A percentile compares a stretch with the other conserved stretches of the same genome.
Conservation (phyloP, 2,888 invertebrate genomes). For the Scaptomyza caliginosa region DNA sequence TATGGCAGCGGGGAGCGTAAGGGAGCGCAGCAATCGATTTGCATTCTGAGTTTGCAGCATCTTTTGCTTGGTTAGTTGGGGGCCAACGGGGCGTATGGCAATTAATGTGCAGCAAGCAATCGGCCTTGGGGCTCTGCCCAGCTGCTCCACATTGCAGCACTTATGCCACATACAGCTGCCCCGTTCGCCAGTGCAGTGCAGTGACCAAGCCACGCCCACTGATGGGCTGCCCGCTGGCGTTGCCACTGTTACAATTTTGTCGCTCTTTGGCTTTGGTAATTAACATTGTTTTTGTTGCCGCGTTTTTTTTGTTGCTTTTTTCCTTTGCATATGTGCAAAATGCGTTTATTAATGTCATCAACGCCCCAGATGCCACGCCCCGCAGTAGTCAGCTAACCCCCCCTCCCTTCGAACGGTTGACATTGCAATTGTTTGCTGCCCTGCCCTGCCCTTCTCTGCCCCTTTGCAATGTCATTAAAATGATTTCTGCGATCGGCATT, state of each 20-base stretch:
- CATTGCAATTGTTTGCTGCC: conserved; percentile 70
- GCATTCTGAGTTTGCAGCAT: conserved; percentile 20
- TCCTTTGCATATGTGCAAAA: conserved; percentile 63
- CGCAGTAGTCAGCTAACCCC: no score
- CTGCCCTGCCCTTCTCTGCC: no score
- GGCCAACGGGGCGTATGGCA: conserved; percentile 28
- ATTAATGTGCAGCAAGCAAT: conserved; percentile 63
- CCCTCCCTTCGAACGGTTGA: conserved; percentile 51
- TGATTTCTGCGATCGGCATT: conserved; percentile 59
- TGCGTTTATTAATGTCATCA: conserved; percentile 75
- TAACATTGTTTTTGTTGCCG: conserved; percentile 54
- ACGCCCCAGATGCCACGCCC: conserved; percentile 53
- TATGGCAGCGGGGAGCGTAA: background rate
- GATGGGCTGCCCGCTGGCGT: conserved; percentile 45
- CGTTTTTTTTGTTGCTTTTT: background rate
- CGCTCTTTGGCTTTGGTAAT: conserved; percentile 59
- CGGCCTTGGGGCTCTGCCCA: conserved; percentile 71
- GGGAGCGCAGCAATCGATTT: conserved; percentile 1
- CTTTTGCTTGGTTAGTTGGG: background rate
- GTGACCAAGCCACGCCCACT: conserved; percentile 30
- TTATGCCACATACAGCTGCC: conserved; percentile 11
- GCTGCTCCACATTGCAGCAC: conserved; percentile 54
- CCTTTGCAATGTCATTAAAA: conserved; percentile 59
- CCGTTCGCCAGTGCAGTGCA: conserved; percentile 16
- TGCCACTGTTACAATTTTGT: conserved; percentile 77